Conservation (phyloP, 2,888 invertebrate genomes). For the Epistrophella euchroma region DNA sequence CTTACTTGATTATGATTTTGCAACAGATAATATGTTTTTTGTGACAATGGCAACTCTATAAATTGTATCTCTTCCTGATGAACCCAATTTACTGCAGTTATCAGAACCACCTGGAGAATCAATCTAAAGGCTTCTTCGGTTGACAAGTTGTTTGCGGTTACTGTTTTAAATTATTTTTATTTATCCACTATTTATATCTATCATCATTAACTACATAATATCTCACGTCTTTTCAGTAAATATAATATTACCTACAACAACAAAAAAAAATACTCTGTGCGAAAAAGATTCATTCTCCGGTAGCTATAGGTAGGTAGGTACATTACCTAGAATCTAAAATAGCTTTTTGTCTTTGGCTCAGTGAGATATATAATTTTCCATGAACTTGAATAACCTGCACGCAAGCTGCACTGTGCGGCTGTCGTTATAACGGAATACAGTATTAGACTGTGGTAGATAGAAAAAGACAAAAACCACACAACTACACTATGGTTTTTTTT, state of each 20-base stretch:
- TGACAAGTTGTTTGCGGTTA: slow-evolving; percentile 49
- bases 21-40: neutral
- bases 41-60: neutral
- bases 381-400: slow-evolving; percentile 68
- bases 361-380: slow-evolving; percentile 42
- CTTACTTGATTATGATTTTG: too few species aligned
- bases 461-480: slow-evolving; percentile 30
- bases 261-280: slow-evolving; percentile 1
- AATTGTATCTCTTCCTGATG: neutral
- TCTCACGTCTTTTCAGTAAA: slow-evolving; percentile 23
- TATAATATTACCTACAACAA: neutral
- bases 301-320: neutral
- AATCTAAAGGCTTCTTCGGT: slow-evolving; percentile 38
- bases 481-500: slow-evolving; percentile 28
- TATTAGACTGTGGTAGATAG: slow-evolving; percentile 58
- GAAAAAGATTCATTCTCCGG: slow-evolving; percentile 26
- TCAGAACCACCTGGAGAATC: slow-evolving; percentile 7
- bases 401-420: slow-evolving; percentile 21
- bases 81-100: slow-evolving; percentile 45
- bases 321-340: slow-evolving; percentile 45
- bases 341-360: slow-evolving; percentile 59
- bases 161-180: slow-evolving; percentile 37
- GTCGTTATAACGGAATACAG: slow-evolving; percentile 57
- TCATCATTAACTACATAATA: slow-evolving; percentile 19
- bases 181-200: slow-evolving; percentile 38